Conservation (phyloP, 2,888 invertebrate species). For the Encarsia formosa region DNA sequence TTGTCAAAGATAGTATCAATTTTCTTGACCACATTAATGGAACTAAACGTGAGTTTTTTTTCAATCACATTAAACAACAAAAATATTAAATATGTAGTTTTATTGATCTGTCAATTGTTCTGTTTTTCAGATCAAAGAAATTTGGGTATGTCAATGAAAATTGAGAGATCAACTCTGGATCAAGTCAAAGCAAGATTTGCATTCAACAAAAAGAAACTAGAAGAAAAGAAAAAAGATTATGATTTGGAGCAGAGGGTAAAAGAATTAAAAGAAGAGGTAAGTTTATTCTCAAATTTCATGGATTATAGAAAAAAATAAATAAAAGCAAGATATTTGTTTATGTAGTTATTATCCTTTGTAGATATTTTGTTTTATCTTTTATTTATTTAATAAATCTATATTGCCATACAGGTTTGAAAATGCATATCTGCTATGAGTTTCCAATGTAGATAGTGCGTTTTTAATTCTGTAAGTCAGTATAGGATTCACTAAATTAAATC, state of each 20-base stretch:
- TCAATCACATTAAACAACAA: not conserved
- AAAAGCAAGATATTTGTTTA: too few relatives aligned
- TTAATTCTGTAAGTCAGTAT: too few relatives aligned
- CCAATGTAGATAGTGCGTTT: too few relatives aligned
- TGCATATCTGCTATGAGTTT: too few relatives aligned
- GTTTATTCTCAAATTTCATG: conserved; percentile 7
- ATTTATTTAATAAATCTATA: too few relatives aligned
- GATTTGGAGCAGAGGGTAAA: conserved; percentile 85
- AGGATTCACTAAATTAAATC: not conserved
- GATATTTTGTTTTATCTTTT: too few relatives aligned
- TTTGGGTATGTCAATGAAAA: conserved; percentile 98
- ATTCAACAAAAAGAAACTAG: conserved; percentile 86
- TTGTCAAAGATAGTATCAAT: conserved; percentile 99
- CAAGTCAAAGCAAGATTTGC: conserved; percentile 92
- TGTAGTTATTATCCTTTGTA: too few relatives aligned
- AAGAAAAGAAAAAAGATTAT: conserved; percentile 94
- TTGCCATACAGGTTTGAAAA: too few relatives aligned
- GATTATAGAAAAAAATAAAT: too few relatives aligned
- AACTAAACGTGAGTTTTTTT: conserved; percentile 76
- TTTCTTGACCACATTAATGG: conserved; percentile 99
- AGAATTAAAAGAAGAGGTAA: conserved; percentile 87
- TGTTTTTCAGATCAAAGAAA: conserved; percentile 77
- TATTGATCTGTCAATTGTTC: too few relatives aligned
- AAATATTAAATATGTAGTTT: too few relatives aligned
- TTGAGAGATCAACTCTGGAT: conserved; percentile 90